Percentiles rank a stretch among this genome's conserved stretches.
Conservation (phyloP, 2,797 vertebrate species). For the Scomberomorus guttatus region DNA sequence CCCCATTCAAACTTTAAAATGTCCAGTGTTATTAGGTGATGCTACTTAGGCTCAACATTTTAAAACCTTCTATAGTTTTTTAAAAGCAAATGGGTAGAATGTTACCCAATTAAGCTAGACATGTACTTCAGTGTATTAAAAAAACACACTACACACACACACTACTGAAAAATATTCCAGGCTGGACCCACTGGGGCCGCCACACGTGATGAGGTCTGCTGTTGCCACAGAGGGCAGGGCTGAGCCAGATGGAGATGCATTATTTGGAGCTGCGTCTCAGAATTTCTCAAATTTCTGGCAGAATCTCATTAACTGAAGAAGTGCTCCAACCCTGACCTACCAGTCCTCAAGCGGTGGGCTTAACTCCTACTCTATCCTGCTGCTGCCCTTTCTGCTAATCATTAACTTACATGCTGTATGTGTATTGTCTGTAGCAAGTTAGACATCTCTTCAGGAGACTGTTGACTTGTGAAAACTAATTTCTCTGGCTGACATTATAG, state of each 20-base stretch:
- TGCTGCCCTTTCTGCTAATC: background rate
- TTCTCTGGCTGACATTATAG: conserved; percentile 11
- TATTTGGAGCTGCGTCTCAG: background rate
- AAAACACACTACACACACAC: background rate
- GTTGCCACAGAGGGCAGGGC: background rate
- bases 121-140: background rate
- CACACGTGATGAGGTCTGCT: background rate
- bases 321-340: background rate
- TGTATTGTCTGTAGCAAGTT: background rate
- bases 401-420: background rate
- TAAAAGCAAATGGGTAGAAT: background rate
- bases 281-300: too few species aligned
- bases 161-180: too few species aligned
- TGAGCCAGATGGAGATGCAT: background rate
- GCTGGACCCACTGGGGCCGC: too few species aligned
- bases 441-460: background rate
- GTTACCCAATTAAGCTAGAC: background rate
- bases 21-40: background rate
- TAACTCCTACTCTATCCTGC: conserved; percentile 2
- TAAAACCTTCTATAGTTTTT: background rate
- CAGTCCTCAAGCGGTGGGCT: background rate
- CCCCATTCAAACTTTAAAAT: background rate
- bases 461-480: background rate
- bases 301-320: background rate
- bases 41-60: background rate